Percentiles rank a stretch among this genome's conserved stretches.
phyloP scores from a whole-genome alignment of 2,888 invertebrate species.

The Globia sparganii region DNA sequence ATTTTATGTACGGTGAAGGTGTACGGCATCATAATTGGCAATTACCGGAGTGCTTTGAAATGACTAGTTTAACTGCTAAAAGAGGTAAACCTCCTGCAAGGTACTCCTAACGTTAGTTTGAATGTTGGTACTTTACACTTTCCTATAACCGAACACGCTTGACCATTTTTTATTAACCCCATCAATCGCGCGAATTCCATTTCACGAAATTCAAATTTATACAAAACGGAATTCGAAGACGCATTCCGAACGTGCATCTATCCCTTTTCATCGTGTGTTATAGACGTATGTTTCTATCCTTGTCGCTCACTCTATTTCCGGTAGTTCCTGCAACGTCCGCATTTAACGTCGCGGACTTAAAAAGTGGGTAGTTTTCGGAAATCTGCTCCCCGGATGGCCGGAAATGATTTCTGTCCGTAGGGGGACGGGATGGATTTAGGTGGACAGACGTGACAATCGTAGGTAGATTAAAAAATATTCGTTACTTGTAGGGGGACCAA shows the following conservation, averaged over 20 bases:
- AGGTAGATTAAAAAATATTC: constrained; percentile 61
- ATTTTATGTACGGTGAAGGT: constrained; percentile 12
- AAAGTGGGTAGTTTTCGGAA: constrained; percentile 87
- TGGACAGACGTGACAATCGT: constrained; percentile 64
- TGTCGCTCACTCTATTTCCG: constrained; percentile 88
- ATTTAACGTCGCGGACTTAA: constrained; percentile 85
- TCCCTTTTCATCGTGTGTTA: constrained; percentile 70
- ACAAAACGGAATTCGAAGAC: constrained; percentile 62
- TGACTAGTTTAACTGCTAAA: background rate
- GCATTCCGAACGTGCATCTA: constrained; percentile 51
- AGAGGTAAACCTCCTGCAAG: background rate
- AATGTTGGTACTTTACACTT: constrained; percentile 11
- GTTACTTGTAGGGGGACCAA: constrained; percentile 18
- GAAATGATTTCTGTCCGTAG: constrained; percentile 88
- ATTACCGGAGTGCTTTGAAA: constrained; percentile 21
- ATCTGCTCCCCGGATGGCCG: constrained; percentile 82
- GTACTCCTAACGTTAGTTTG: background rate
- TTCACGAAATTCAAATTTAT: constrained; percentile 70
- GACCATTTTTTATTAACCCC: constrained; percentile 55
- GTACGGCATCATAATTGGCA: constrained; percentile 32
- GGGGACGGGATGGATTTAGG: constrained; percentile 72
- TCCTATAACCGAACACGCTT: constrained; percentile 39
- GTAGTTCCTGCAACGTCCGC: constrained; percentile 82
- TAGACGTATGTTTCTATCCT: constrained; percentile 74
- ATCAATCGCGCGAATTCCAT: constrained; percentile 66